These are phyloP conservation scores for Philaethria dido DNA, from an alignment of 2,888 invertebrate genomes.

Conservation along the genomic window DNA sequence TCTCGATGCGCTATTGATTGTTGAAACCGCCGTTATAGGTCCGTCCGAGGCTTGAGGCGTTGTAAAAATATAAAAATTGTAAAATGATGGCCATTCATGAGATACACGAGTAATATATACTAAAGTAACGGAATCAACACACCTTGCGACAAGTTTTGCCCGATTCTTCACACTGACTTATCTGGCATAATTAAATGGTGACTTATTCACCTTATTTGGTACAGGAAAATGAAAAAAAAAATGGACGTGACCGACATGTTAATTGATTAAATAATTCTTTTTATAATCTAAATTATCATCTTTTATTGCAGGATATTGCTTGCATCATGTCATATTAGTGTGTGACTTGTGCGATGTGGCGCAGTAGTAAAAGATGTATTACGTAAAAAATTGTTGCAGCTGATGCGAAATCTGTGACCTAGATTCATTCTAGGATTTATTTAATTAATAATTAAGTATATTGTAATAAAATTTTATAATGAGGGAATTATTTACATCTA, in stretches of 20 bases:
- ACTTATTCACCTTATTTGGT: conserved; percentile 47
- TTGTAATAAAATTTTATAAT: not conserved
- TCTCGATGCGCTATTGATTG: conserved; percentile 23
- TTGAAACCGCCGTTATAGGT: conserved; percentile 42
- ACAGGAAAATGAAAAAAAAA: conserved; percentile 28
- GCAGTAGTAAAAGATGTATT: conserved; percentile 37
- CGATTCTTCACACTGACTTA: conserved; percentile 41
- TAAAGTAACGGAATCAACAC: conserved; percentile 50
- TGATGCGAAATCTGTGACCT: conserved; percentile 43
- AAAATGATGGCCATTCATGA: conserved; percentile 53
- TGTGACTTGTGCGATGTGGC: conserved; percentile 28
- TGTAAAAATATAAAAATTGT: conserved; percentile 47
- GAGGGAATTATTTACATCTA: not conserved
- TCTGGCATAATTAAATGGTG: conserved; percentile 51
- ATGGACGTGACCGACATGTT: not conserved
- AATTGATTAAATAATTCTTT: conserved; percentile 21
- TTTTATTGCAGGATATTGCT: conserved; percentile 26
- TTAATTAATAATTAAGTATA: conserved; percentile 1
- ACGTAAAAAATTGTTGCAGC: conserved; percentile 41
- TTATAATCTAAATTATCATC: conserved; percentile 26
- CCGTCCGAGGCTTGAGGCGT: conserved; percentile 38
- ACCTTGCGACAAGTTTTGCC: conserved; percentile 48
- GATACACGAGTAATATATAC: conserved; percentile 39
- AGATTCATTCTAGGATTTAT: conserved; percentile 35
- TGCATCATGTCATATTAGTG: conserved; percentile 29